Evolutionary conservation across 1,140 invertebrate species (phyloP).

Genomic region (Eriocheir sinensis): DNA sequence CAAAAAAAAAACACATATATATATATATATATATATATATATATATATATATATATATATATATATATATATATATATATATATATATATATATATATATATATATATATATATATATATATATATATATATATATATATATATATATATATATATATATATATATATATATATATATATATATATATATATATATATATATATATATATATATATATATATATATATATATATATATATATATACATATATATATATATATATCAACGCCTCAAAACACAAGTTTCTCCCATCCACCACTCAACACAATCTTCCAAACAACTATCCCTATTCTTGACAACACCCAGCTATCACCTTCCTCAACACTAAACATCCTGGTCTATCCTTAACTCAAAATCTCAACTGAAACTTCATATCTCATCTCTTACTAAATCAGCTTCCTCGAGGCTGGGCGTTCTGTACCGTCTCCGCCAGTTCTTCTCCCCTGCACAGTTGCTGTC

Average conservation of each 20-base stretch:
- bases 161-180: conserved; percentile 28
- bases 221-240: conserved; percentile 28
- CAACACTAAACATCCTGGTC: too few relatives aligned
- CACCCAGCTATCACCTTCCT: too few relatives aligned
- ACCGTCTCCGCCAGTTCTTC: too few relatives aligned
- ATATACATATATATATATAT: too few relatives aligned
- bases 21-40: background rate
- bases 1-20: too few relatives aligned
- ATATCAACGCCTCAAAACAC: background rate
- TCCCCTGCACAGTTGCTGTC: too few relatives aligned
- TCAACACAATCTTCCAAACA: too few relatives aligned
- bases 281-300: background rate
- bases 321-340: too few relatives aligned
- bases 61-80: conserved; percentile 28
- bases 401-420: too few relatives aligned
- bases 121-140: conserved; percentile 28
- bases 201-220: conserved; percentile 28
- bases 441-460: too few relatives aligned
- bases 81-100: conserved; percentile 28
- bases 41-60: conserved; percentile 28
- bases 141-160: conserved; percentile 21
- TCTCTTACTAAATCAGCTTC: too few relatives aligned
- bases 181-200: conserved; percentile 28
- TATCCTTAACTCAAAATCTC: too few relatives aligned
- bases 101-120: conserved; percentile 28